Conservation (phyloP, 2,797 vertebrate genomes). For the Coregonus ussuriensis region DNA sequence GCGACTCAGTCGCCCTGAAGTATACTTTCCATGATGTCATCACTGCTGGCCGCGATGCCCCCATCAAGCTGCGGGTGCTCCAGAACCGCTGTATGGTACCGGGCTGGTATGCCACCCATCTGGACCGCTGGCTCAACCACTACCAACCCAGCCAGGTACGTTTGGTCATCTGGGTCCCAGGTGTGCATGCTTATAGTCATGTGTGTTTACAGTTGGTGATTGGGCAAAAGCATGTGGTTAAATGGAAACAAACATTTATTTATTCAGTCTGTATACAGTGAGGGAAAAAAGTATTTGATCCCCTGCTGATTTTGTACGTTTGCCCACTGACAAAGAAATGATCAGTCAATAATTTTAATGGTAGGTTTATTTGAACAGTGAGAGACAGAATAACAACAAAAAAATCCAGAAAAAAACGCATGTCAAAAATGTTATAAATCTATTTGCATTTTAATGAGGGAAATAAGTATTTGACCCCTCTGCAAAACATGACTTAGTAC, state of each 20-base stretch:
- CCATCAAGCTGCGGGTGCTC: slow-evolving; percentile 84
- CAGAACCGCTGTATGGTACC: slow-evolving; percentile 96
- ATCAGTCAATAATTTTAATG: too few species aligned
- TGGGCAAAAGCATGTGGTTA: not conserved
- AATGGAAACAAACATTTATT: not conserved
- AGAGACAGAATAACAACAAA: too few species aligned
- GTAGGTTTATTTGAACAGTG: too few species aligned
- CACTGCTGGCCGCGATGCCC: slow-evolving; percentile 80
- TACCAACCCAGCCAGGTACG: slow-evolving; percentile 94
- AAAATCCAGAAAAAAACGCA: too few species aligned
- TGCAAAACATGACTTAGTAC: too few species aligned
- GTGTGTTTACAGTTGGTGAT: not conserved
- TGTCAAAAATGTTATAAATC: too few species aligned
- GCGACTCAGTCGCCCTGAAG: slow-evolving; percentile 91
- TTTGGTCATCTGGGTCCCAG: not conserved
- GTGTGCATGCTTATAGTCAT: not conserved
- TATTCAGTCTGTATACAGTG: not conserved
- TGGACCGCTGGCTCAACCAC: slow-evolving; percentile 93
- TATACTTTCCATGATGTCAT: slow-evolving; percentile 96
- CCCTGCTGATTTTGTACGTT: too few species aligned
- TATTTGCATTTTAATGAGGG: too few species aligned
- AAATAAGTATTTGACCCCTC: too few species aligned
- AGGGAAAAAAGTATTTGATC: too few species aligned
- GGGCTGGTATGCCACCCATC: slow-evolving; percentile 92
- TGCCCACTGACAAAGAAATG: too few species aligned